Base-by-base conservation (phyloP, 2,797 vertebrate genomes). In the Adrianichthys oophorus region DNA sequence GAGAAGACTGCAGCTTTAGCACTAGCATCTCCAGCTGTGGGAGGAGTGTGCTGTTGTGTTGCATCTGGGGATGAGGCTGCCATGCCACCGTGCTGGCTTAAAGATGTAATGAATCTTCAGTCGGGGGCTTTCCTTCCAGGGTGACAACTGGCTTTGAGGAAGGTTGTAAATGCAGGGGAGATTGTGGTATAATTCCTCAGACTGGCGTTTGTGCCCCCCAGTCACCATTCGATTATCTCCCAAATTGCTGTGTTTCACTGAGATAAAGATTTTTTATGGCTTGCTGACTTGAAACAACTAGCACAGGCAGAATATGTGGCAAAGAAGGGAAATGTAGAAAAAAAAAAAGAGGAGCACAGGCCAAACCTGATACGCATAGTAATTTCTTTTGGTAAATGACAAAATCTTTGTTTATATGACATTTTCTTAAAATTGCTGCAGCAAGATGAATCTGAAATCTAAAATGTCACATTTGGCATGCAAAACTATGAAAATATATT, bases 261-360 rank as follows among this genome's bases (percentile, higher is more conserved):
- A 98, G 97, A 99, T 98, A 98, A 99, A 99, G 96, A 98, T 96
- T 98, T 98, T 98, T 99, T 98, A 99, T 98, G 95, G 96, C 95
- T 98, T 97, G 95, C 96, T 97, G 96, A 96, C 96, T 98, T 97
- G 95, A 98, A 98, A 95, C 96, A 96, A 95, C 93, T 92, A 93
- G 92, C 91, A 91, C 92, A 97, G 92, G 93, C 92, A 92, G 93
- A 88, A 86, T 84, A 86, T 78, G 85, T 84, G 79, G 84, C 72
- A 85, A 85, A 83, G 78, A 75, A 85, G 74, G 70, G 70, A 62
- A 70, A 72, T 37, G 10, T 10, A 37, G 26, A 7, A 29, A 71
- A 66, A 75, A 61, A 84, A 82, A 51, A 48, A 56, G 53, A 51
- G 48, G 24, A 86, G 86, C 92, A 93, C 92, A 92, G 93, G 94